Evolutionary conservation across 2,888 invertebrate genomes (phyloP), one percentile per base, ranked within the genome.

Genomic region (Gymnoscelis rufifasciata): DNA sequence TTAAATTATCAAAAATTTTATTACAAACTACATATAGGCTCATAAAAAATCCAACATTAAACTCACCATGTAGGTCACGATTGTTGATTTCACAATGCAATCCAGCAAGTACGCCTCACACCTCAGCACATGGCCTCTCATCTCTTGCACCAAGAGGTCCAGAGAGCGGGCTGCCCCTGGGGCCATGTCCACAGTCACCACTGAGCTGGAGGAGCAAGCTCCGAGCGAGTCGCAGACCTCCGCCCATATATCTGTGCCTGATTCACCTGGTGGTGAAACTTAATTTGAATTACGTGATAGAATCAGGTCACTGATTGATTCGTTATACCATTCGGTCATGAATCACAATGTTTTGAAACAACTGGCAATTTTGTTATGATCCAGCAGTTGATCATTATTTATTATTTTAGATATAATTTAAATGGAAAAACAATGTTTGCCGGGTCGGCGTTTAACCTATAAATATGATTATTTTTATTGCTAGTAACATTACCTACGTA

Each of bases 171-270:
- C 71, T 14, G 62, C 57, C 0, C 71, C 72, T 1, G 63, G 52
- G 0, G 35, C 15, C 26, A 77, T 40, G 0, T 45, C 4, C 1
- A 78, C 47, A 2, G 43, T 42, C 12, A 23, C 56, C 0, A 47
- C 12, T 0, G 39, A 38, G 2, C 74, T 64, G 1, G 36, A 36
- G 0, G 68, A 53, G 51, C 81, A 79, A 0, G 78, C 79, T 0
- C 70, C 73, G 1, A 67, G 54, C 0, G 68, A 60, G 51, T 82
- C 80, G 24, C 78, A 80, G 0, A 74, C 73, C 46, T 71, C 69
- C 2, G 74, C 65, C 75, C 72, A 77, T 6, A 78, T 53, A 12
- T 56, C 44, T 7, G 68, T 73, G 7, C 71, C 71, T 7, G 13
- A 26, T 0, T 50, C 60, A 12, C 55, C 78, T 35, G 3, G 19